Percentiles rank a stretch among this genome's conserved stretches.
phyloP scores from a whole-genome alignment of 1,140 invertebrate genomes.

The Dendroctonus ponderosae region DNA sequence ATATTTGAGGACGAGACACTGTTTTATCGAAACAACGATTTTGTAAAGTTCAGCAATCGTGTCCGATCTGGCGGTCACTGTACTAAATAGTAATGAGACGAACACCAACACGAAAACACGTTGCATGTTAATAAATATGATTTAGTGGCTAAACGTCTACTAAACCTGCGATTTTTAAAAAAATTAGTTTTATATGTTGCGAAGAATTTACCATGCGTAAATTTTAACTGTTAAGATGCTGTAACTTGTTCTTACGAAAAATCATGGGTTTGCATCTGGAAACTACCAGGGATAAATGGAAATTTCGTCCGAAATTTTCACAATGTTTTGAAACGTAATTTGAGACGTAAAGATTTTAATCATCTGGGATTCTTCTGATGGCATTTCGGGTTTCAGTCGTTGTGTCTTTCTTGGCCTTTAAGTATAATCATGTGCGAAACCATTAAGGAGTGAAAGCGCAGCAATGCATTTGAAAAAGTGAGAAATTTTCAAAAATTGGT shows the following conservation, averaged over 20 bases:
- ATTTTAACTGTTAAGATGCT: slow-evolving; percentile 30
- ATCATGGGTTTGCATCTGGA: too few relatives aligned
- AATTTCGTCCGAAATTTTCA: too few relatives aligned
- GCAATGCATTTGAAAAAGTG: too few relatives aligned
- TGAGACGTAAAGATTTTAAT: too few relatives aligned
- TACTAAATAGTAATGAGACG: not conserved
- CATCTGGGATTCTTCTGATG: too few relatives aligned
- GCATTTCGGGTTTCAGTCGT: too few relatives aligned
- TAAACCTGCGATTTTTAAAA: slow-evolving; percentile 10
- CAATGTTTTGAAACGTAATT: too few relatives aligned
- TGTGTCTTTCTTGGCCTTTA: too few relatives aligned
- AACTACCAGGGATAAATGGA: too few relatives aligned
- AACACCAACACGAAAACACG: not conserved
- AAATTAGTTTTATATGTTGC: slow-evolving; percentile 31
- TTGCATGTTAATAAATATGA: slow-evolving; percentile 1
- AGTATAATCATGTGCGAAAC: too few relatives aligned
- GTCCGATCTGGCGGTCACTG: slow-evolving; percentile 6
- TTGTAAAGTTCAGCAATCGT: slow-evolving; percentile 34
- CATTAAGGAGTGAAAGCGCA: too few relatives aligned
- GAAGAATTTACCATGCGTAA: slow-evolving; percentile 23
- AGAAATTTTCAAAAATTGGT: too few relatives aligned
- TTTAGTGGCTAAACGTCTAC: slow-evolving; percentile 8
- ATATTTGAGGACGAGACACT: slow-evolving; percentile 50
- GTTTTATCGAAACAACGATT: slow-evolving; percentile 37
- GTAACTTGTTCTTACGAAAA: slow-evolving; percentile 11